phyloP scores from a whole-genome alignment of 2,888 invertebrate genomes.

The Steinernema scapterisci region DNA sequence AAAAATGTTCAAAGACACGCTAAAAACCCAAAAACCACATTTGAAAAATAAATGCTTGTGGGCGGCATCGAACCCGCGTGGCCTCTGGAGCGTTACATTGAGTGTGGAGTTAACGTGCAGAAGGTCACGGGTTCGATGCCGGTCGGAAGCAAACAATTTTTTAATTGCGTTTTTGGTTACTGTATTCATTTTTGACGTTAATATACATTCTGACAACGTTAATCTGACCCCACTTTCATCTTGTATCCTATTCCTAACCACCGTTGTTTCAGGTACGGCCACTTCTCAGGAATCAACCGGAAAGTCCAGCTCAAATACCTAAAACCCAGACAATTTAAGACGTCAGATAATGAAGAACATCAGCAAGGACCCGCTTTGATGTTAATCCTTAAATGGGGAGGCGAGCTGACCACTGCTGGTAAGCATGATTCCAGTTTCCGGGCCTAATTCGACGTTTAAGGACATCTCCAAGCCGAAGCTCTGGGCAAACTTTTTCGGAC shows the following conservation, averaged over 20 bases:
- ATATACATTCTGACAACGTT: too few species aligned
- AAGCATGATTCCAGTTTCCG: not conserved
- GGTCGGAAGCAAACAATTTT: too few species aligned
- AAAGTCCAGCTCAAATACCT: slow-evolving; percentile 99
- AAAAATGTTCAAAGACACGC: too few species aligned
- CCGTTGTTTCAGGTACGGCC: slow-evolving; percentile 81
- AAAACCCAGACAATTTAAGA: slow-evolving; percentile 70
- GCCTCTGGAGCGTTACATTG: too few species aligned
- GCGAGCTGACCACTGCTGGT: slow-evolving; percentile 96
- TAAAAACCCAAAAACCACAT: too few species aligned
- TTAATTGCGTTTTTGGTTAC: too few species aligned
- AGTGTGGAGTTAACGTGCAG: too few species aligned
- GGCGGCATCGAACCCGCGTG: too few species aligned
- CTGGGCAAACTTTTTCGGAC: slow-evolving; percentile 92
- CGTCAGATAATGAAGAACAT: slow-evolving; percentile 66
- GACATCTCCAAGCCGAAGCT: slow-evolving; percentile 64
- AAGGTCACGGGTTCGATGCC: too few species aligned
- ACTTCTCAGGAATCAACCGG: slow-evolving; percentile 98
- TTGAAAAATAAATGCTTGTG: too few species aligned
- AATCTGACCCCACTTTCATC: not conserved
- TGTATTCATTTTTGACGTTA: too few species aligned
- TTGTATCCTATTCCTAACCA: not conserved
- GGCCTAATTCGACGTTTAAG: slow-evolving; percentile 34
- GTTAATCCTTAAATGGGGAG: slow-evolving; percentile 98
- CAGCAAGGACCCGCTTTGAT: slow-evolving; percentile 91